Evolutionary conservation across 2,797 vertebrate species (phyloP), one percentile per base, ranked within the genome.

Genomic region (Carcharodon carcharias): DNA sequence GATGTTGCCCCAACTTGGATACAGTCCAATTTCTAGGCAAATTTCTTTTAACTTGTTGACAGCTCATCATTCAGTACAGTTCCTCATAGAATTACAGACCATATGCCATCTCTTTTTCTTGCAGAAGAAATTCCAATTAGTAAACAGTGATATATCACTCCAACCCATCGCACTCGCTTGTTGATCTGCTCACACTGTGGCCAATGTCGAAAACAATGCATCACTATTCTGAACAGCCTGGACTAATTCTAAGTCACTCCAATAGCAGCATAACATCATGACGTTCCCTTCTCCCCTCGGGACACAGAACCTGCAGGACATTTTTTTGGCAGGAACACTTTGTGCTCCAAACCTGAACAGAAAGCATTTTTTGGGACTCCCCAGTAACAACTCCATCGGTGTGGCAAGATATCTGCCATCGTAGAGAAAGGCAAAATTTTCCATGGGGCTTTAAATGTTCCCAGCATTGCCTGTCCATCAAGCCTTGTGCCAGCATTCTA

Each of bases 261-360:
- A 95, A 71, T 18, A 94, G 92, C 28, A 63, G 2, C 63, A 94
- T 69, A 65, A 69, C 23, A 67, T 6, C 92, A 69, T 7, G 11
- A 95, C 0, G 9, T 12, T 2, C n/a, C 93, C 61, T 2, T 21
- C 21, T 40, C 40, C 65, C 65, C 40, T 4, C 21, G 54, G 65
- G 11, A 45, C 45, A 40, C 63, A 26, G 23, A 69, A 40, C 65
- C 40, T 94, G 11, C 23, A 50, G 26, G 16, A 67, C 8, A 28
- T 54, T 28, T 95, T 69, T 71, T 69, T 95, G 63, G 63, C 65
- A 95, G 65, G 93, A 95, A 95, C 93, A 95, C 40, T 69, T 95
- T 94, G 91, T 67, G 26, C 91, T 67, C 45, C 61, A 45, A 94
- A 94, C 26, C 65, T 67, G 40, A 71, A 69, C 40, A 40, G 63